Evolutionary conservation across 2,888 invertebrate species (phyloP), one percentile per base, ranked within the genome.

Genomic region (Podabrus alpinus): DNA sequence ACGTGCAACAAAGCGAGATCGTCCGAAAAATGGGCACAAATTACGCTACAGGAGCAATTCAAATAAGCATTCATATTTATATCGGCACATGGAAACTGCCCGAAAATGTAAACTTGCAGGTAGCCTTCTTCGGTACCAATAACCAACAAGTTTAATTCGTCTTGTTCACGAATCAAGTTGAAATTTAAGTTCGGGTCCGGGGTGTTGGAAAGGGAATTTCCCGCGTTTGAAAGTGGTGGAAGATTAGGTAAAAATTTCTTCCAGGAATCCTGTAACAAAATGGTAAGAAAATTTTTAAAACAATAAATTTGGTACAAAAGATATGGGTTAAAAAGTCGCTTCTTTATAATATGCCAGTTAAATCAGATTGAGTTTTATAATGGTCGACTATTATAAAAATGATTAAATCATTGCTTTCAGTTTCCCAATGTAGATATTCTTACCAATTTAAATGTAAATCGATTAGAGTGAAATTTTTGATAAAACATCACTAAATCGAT

Each of bases 1-100:
- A 94, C 90, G 85, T 92, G 92, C 82, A 95, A 88, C 69, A 91
- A 88, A 85, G 92, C 91, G 68, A 95, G 91, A 84, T 94, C 93
- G 79, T 92, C 91, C 25, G 93, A 93, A 73, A 95, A 86, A 74
- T 91, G 90, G 10, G 93, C 92, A 82, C 93, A 92, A 64, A 92
- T 84, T 59, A 92, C 88, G 79, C 90, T 89, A 81, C 92, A 91
- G 71, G 83, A 80, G 64, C 90, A 88, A 29, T 90, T 89, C 68
- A 89, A 87, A 80, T 90, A 89, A 79, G 90, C 87, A 81, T 88
- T 90, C 1, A 92, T 87, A 70, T 93, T 86, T 79, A 96, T 89
- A 9, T 90, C 90, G 4, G 95, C 94, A 85, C 94, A 94, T 19
- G 94, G 93, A 83, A 96, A 94, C 83, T 95, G 92, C 15, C 97